Evolutionary conservation across 2,797 vertebrate species (phyloP), one percentile per base, ranked within the genome.

Genomic region (Enteromius argenteus): DNA sequence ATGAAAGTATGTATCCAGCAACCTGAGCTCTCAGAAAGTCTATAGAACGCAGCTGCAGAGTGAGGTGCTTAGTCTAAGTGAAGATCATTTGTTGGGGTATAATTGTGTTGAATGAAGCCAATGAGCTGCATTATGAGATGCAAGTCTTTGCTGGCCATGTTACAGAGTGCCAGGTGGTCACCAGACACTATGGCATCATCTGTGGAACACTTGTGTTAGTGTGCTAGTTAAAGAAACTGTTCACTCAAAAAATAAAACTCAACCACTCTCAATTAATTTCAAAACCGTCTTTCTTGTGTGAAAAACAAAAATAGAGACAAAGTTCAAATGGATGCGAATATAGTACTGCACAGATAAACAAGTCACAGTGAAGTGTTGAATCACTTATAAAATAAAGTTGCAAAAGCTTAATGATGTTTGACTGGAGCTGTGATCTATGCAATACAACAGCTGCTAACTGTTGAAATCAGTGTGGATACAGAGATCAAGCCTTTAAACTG

Each of bases 331-430:
- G 3, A 66, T 30, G 30, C 30, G 44, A 37, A 13, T 7, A 5
- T 23, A 53, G 32, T 68, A 21, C 35, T 13, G 37, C 14, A 27
- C 32, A 19, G 21, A 75, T 56, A 56, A 13, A 58, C 35, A 58
- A 58, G 51, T 75, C 32, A 4, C 8, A 44, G 7, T 37, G 30
- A 49, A 21, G 42, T 17, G 62, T 51, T 51, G 19, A 67, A 67
- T 49, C 76, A 8, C 27, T 67, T 67, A 67, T 51, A 79, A 79
- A 79, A 79, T 30, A 3, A 60, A 60, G 32, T 67, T 67, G 21
- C 62, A 13, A 9, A 51, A 51, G 62, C 44, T 23, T 53, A 79
- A 67, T 23, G 4, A 53, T 53, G 62, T 68, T 15, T 68, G 44
- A 68, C 62, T 39, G 46, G 30, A 67, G 21, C 21, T 51, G 46